Percentiles rank a stretch among this genome's conserved stretches.
Evolutionary conservation across 1,140 invertebrate genomes (phyloP).

Genomic region (Lepidostoma basale): DNA sequence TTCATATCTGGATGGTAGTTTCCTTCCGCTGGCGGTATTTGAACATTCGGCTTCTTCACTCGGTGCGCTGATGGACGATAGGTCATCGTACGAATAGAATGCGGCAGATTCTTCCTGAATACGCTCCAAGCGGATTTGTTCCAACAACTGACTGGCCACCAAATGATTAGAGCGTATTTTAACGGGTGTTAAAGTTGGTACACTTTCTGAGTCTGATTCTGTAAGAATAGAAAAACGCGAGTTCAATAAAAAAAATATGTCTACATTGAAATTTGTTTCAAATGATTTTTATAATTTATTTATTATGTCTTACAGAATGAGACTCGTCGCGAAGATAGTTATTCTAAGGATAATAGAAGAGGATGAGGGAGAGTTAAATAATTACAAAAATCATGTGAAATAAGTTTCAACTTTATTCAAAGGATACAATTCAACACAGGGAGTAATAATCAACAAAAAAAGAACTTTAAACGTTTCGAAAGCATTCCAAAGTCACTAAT

Average conservation of each 20-base stretch:
- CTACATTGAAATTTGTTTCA: constrained; percentile 21
- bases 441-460: constrained; percentile 14
- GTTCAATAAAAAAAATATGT: constrained; percentile 3
- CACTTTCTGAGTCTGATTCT: constrained; percentile 44
- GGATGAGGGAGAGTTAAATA: constrained; percentile 32
- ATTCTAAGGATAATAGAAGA: neutral
- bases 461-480: constrained; percentile 3
- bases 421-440: constrained; percentile 29
- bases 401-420: constrained; percentile 41
- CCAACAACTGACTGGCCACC: constrained; percentile 34
- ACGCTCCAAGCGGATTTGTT: constrained; percentile 38
- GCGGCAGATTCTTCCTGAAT: constrained; percentile 42
- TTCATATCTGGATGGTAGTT: constrained; percentile 25
- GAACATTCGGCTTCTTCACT: constrained; percentile 5
- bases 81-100: constrained; percentile 37
- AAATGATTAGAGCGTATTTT: constrained; percentile 35
- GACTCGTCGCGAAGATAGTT: neutral
- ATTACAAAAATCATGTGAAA: constrained; percentile 46
- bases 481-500: neutral
- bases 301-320: constrained; percentile 11
- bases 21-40: constrained; percentile 7
- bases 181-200: constrained; percentile 37
- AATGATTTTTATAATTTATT: constrained; percentile 33
- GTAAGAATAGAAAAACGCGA: constrained; percentile 37
- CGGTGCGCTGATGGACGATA: neutral